Evolutionary conservation across 2,888 invertebrate species (phyloP).

Genomic region (Clepsis dumicolana): DNA sequence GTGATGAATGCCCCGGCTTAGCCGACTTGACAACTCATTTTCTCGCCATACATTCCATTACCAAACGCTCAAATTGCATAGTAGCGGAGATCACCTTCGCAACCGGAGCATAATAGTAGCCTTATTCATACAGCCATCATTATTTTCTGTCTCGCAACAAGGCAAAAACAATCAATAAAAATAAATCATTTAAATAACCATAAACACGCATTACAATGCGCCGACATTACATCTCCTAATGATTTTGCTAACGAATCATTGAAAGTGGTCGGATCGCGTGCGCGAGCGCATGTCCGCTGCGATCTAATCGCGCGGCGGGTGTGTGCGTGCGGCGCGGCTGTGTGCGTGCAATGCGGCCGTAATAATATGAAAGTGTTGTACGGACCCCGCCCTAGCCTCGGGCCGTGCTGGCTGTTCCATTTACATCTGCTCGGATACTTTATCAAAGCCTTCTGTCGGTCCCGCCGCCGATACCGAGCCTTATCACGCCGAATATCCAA

Average conservation of each 20-base stretch:
- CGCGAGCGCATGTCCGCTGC: slow-evolving; percentile 67
- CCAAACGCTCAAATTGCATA: slow-evolving; percentile 80
- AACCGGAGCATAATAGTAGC: slow-evolving; percentile 78
- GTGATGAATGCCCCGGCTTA: slow-evolving; percentile 75
- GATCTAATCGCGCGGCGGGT: slow-evolving; percentile 61
- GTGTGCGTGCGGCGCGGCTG: slow-evolving; percentile 49
- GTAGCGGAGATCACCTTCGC: slow-evolving; percentile 79
- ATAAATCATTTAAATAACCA: slow-evolving; percentile 87
- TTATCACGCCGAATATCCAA: slow-evolving; percentile 41
- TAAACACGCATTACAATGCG: slow-evolving; percentile 85
- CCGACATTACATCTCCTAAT: slow-evolving; percentile 85
- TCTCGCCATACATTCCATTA: slow-evolving; percentile 81
- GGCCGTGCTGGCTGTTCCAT: slow-evolving; percentile 78
- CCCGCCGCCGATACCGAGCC: slow-evolving; percentile 49
- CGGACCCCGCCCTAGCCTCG: slow-evolving; percentile 85
- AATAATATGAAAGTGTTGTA: slow-evolving; percentile 86
- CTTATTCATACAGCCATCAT: slow-evolving; percentile 81
- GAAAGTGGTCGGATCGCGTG: slow-evolving; percentile 85
- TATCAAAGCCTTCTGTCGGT: slow-evolving; percentile 80
- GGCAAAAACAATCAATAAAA: slow-evolving; percentile 86
- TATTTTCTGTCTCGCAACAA: slow-evolving; percentile 85
- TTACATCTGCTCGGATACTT: slow-evolving; percentile 84
- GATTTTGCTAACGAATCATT: slow-evolving; percentile 86
- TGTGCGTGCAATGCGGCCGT: slow-evolving; percentile 76
- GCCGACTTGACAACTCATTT: slow-evolving; percentile 83